phyloP scores from a whole-genome alignment of 2,888 invertebrate genomes.

The Scaptomyza caliginosa region DNA sequence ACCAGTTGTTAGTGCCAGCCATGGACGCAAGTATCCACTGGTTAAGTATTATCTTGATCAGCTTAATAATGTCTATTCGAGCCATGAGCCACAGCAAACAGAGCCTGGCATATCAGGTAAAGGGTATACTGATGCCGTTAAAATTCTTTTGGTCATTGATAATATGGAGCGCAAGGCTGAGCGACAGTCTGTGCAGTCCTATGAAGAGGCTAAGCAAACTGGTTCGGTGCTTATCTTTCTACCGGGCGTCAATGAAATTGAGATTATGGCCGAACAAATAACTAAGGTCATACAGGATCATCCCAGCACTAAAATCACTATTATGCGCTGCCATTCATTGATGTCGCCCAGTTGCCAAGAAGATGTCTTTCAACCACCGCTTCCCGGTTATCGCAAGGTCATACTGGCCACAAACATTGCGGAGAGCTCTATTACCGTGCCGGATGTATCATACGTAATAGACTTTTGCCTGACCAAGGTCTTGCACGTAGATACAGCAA shows the following conservation, averaged over 20 bases:
- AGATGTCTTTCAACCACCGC: conserved; percentile 84
- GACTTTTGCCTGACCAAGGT: conserved; percentile 97
- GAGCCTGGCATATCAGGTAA: conserved; percentile 86
- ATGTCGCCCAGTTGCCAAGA: conserved; percentile 92
- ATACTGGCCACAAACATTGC: conserved; percentile 96
- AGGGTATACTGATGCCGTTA: conserved; percentile 87
- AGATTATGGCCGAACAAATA: conserved; percentile 82
- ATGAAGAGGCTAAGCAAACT: conserved; percentile 38
- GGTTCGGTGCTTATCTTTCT: conserved; percentile 93
- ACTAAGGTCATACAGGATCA: conserved; percentile 10
- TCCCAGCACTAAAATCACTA: conserved; percentile 26
- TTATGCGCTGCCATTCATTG: conserved; percentile 88
- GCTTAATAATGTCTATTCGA: conserved; percentile 81
- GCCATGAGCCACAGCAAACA: conserved; percentile 61
- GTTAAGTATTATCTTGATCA: conserved; percentile 87
- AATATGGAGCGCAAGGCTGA: conserved; percentile 71
- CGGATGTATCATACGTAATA: conserved; percentile 95
- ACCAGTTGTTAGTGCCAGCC: conserved; percentile 86
- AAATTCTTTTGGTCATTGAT: conserved; percentile 87
- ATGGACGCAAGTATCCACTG: conserved; percentile 85
- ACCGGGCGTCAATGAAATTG: conserved; percentile 94
- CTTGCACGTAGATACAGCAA: conserved; percentile 89
- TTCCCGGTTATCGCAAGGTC: conserved; percentile 87
- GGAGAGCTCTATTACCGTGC: conserved; percentile 95
- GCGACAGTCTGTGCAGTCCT: conserved; percentile 74